Evolutionary conservation across 2,888 invertebrate species (phyloP), one percentile per base, ranked within the genome.

Genomic region (Parthenolecanium corni): DNA sequence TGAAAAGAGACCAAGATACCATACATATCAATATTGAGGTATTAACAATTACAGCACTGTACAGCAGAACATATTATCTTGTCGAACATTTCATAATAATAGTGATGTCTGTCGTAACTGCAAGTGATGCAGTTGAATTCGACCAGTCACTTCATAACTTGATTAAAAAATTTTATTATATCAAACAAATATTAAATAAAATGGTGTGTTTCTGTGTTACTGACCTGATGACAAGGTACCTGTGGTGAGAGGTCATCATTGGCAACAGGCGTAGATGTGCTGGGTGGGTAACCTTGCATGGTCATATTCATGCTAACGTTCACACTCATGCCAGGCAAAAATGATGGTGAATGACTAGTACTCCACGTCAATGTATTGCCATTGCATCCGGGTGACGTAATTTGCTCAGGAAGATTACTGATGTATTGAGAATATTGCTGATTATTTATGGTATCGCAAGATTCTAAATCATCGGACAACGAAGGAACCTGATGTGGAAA

Each of bases 281-380:
- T 31, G 9, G 57, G 24, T 49, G 73, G 73, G 61, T 77, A 74
- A 63, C 77, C 75, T 64, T 91, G 91, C 86, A 94, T 93, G 64
- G 94, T 94, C 94, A 95, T 95, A 74, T 93, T 94, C 94, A 95
- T 95, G 69, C 89, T 89, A 0, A 95, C 92, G 72, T 95, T 95
- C 68, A 95, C 93, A 71, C 90, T 91, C 94, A 95, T 94, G 70
- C 91, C 87, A 64, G 93, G 91, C 73, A 63, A 63, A 46, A 63
- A 52, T 11, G 63, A 25, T 44, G 52, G 63, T 14, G 46, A 44
- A 56, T 56, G 56, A 40, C 20, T 54, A 21, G 53, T 23, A 18
- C 21, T 63, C 63, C 63, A 63, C 5, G 63, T 63, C 18, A 63
- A 23, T 20, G 63, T 53, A 36, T 58, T 58, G 36, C 46, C 42